phyloP scores from a whole-genome alignment of 2,797 vertebrate genomes.

The Meda fulgida region DNA sequence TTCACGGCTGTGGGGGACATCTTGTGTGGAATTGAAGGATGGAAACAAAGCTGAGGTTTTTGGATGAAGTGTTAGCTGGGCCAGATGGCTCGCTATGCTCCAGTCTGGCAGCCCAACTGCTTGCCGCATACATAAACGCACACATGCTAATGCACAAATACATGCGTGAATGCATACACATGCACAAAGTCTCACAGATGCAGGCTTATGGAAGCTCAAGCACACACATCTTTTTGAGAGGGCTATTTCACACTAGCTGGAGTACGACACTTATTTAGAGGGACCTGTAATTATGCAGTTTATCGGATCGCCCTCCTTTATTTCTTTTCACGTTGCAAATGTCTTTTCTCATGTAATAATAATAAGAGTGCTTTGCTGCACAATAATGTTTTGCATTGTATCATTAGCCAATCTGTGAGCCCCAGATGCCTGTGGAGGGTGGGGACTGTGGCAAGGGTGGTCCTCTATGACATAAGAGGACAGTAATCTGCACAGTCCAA shows the following conservation, averaged over 20 bases:
- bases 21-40: slow-evolving; percentile 61
- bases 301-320: neutral
- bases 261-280: slow-evolving; percentile 16
- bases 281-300: slow-evolving; percentile 24
- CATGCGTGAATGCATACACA: slow-evolving; percentile 48
- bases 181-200: slow-evolving; percentile 42
- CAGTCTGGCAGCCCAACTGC: slow-evolving; percentile 91
- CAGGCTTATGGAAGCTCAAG: slow-evolving; percentile 1
- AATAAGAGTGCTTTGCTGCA: slow-evolving; percentile 10
- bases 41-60: slow-evolving; percentile 91
- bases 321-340: neutral
- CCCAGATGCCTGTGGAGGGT: slow-evolving; percentile 32
- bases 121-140: slow-evolving; percentile 63
- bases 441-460: slow-evolving; percentile 40
- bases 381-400: slow-evolving; percentile 28
- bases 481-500: slow-evolving; percentile 43
- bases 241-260: slow-evolving; percentile 41
- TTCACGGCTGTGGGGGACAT: slow-evolving; percentile 56
- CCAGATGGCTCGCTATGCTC: slow-evolving; percentile 89
- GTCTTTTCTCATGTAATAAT: neutral
- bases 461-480: slow-evolving; percentile 29
- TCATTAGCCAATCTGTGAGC: slow-evolving; percentile 30
- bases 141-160: slow-evolving; percentile 54
- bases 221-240: slow-evolving; percentile 10
- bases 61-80: slow-evolving; percentile 82